phyloP scores from a whole-genome alignment of 2,888 invertebrate genomes.

The Leucophenga maculata region DNA sequence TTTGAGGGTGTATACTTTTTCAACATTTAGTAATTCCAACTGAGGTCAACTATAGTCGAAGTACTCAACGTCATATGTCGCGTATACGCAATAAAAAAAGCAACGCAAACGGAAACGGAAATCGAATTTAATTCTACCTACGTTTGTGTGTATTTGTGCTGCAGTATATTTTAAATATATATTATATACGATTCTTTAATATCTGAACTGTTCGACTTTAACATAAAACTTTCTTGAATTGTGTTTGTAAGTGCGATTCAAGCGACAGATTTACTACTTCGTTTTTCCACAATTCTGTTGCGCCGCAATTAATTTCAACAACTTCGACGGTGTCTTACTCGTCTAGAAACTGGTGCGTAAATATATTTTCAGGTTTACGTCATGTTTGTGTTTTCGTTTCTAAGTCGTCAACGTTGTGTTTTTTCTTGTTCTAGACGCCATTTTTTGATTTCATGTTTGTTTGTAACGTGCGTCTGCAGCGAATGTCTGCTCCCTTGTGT shows the following conservation, averaged over 20 bases:
- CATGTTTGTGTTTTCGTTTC: constrained; percentile 48
- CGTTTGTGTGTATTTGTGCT: not conserved
- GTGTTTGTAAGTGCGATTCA: not conserved
- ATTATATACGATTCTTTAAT: too few species aligned
- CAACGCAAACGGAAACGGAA: not conserved
- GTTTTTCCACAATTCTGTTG: not conserved
- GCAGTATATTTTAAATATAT: too few species aligned
- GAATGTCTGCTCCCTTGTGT: not conserved
- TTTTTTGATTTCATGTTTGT: not conserved
- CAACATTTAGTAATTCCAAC: too few species aligned
- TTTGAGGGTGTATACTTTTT: too few species aligned
- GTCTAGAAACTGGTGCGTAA: constrained; percentile 26
- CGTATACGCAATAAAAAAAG: not conserved
- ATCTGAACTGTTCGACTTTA: not conserved
- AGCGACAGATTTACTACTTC: not conserved
- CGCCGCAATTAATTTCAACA: not conserved
- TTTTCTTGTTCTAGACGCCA: too few species aligned
- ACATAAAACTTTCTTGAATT: not conserved
- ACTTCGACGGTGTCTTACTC: not conserved
- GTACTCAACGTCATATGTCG: not conserved
- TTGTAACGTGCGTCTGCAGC: not conserved
- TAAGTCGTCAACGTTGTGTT: constrained; percentile 17
- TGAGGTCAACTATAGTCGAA: not conserved
- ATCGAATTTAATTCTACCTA: constrained; percentile 19
- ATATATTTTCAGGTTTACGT: constrained; percentile 54